Conservation (phyloP, 1,140 invertebrate species). For the Ephestia elutella region DNA sequence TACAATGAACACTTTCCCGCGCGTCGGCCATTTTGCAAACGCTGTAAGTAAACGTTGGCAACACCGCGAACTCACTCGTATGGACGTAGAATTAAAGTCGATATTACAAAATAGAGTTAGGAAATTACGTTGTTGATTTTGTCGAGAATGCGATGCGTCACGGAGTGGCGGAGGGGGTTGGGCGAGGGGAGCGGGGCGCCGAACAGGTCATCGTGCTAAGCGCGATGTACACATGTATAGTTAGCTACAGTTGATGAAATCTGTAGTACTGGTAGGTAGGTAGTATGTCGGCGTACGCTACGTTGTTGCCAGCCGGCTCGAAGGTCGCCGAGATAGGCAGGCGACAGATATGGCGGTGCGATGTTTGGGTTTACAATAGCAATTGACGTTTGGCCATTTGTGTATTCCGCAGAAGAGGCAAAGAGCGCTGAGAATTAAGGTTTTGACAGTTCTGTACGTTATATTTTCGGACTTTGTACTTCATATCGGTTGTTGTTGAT, state of each 20-base stretch:
- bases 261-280: constrained; percentile 22
- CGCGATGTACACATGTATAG: constrained; percentile 19
- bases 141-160: constrained; percentile 42
- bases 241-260: constrained; percentile 25
- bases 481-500: no score
- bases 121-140: constrained; percentile 23
- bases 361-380: neutral
- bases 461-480: neutral
- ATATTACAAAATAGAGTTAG: constrained; percentile 7
- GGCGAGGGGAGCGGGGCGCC: constrained; percentile 13
- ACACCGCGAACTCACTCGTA: constrained; percentile 6
- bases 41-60: neutral
- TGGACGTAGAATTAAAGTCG: constrained; percentile 9
- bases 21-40: neutral
- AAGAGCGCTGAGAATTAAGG: neutral
- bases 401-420: neutral
- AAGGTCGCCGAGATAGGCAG: constrained; percentile 47
- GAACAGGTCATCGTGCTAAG: constrained; percentile 56
- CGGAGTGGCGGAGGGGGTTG: constrained; percentile 37
- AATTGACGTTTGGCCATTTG: neutral
- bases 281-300: constrained; percentile 29
- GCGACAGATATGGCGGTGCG: constrained; percentile 16
- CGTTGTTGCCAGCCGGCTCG: constrained; percentile 44
- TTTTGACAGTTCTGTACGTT: neutral
- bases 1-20: constrained; percentile 39